Evolutionary conservation across 2,113 vertebrate species (phyloP), one percentile per base, ranked within the genome.

Genomic region (Cochlearius cochlearius): DNA sequence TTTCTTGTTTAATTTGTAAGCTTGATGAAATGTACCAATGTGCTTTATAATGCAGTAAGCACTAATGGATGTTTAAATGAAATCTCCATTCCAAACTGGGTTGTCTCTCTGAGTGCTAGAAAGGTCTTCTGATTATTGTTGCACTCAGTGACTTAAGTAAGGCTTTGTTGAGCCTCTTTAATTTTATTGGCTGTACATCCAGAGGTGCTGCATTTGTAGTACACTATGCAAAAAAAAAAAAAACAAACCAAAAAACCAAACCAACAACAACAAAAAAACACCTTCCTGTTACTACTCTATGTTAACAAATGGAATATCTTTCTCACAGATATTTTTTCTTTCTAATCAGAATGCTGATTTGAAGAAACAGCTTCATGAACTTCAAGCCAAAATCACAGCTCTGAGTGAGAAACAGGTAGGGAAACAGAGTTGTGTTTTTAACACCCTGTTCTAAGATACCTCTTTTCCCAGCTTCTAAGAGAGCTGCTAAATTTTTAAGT

Each of bases 351-450:
- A 99, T 16, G 99, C 99, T 98, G 99, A 99, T 98, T 98, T 99
- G 98, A 99, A 99, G 98, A 99, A 99, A 98, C 99, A 99, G 93
- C 99, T 99, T 97, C 99, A 99, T 94, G 99, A 99, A 98, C 99
- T 99, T 93, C 99, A 99, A 98, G 99, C 99, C 92, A 99, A 99
- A 99, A 99, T 99, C 98, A 99, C 99, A 94, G 99, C 99, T 68
- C 98, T 99, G 98, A 99, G 99, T 97, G 99, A 99, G 98, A 99
- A 99, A 97, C 99, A 99, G 99, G 99, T 99, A 98, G 94, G 98
- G 79, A 95, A 94, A 95, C 39, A 78, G 74, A 85, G 50, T 73
- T 92, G 38, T 96, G 97, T 98, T 97, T 98, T 98, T 98, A 98
- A 98, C 86, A 96, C 84, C 20, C 34, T 78, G 20, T 97, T 98